Conservation (phyloP, 1,140 invertebrate species). For the Streblospio benedicti region DNA sequence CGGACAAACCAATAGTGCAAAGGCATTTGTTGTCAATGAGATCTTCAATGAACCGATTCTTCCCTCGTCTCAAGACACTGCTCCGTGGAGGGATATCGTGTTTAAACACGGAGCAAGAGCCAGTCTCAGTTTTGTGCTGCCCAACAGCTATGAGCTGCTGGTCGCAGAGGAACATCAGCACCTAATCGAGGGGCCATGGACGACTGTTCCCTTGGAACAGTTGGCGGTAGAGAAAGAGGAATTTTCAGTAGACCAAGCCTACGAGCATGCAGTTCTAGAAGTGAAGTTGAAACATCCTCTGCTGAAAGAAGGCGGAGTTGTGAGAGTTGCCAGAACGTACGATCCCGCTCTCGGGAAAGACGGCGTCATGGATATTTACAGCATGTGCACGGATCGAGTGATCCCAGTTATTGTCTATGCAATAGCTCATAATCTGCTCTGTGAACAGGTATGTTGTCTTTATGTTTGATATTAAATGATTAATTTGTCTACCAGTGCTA, state of each 20-base stretch:
- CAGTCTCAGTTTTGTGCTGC: constrained; percentile 60
- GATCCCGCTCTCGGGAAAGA: no score
- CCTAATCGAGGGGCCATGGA: constrained; percentile 53
- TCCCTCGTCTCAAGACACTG: constrained; percentile 43
- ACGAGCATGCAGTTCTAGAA: constrained; percentile 61
- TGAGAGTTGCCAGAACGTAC: constrained; percentile 62
- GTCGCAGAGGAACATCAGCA: constrained; percentile 53
- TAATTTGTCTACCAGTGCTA: no score
- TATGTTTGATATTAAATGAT: no score
- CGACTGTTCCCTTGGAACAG: constrained; percentile 57
- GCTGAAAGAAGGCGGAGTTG: constrained; percentile 62
- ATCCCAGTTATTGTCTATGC: constrained; percentile 7
- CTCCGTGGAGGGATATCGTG: constrained; percentile 61
- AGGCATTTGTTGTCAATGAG: constrained; percentile 64
- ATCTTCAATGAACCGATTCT: constrained; percentile 59
- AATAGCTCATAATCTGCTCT: not conserved
- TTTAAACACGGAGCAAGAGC: constrained; percentile 61
- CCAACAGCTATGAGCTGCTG: constrained; percentile 67
- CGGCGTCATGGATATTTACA: no score
- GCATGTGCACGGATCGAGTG: no score
- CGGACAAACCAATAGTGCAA: constrained; percentile 61
- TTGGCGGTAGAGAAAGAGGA: constrained; percentile 52
- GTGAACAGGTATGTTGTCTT: constrained; percentile 6
- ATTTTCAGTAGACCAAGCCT: constrained; percentile 39
- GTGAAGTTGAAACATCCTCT: constrained; percentile 63